Conservation (phyloP, 2,113 vertebrate genomes). For the Microcebus jonahi region DNA sequence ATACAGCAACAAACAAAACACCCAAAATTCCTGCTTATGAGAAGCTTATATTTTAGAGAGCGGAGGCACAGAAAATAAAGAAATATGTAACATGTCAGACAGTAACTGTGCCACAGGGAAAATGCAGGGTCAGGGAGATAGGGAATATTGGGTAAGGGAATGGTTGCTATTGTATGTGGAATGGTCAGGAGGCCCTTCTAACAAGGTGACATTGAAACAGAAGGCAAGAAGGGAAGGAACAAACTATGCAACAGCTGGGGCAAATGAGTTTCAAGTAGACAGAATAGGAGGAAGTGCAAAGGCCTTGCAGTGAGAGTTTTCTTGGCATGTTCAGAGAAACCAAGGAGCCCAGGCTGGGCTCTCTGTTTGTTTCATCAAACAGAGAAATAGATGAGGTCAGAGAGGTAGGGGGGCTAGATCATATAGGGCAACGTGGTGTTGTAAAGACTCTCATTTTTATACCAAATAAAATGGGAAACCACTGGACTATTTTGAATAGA, state of each 20-base stretch:
- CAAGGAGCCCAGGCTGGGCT: background rate
- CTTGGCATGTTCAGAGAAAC: background rate
- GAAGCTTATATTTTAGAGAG: background rate
- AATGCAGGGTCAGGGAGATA: background rate
- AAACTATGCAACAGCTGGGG: background rate
- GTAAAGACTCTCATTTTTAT: background rate
- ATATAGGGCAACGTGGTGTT: rapidly evolving
- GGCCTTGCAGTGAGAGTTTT: background rate
- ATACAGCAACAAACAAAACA: background rate
- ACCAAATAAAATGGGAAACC: background rate
- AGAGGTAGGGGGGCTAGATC: background rate
- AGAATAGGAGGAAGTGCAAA: background rate
- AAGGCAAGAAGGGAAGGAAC: background rate
- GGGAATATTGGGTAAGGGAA: background rate
- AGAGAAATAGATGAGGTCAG: background rate
- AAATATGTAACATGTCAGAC: background rate
- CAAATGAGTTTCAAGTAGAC: background rate
- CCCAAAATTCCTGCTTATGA: background rate
- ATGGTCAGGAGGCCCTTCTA: background rate
- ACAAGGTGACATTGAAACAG: background rate
- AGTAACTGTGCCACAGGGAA: background rate
- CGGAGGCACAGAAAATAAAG: background rate
- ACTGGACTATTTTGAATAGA: background rate
- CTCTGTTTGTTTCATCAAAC: background rate
- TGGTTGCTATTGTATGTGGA: background rate